Conservation (phyloP, 1,140 invertebrate genomes). For the Papilio helenus region DNA sequence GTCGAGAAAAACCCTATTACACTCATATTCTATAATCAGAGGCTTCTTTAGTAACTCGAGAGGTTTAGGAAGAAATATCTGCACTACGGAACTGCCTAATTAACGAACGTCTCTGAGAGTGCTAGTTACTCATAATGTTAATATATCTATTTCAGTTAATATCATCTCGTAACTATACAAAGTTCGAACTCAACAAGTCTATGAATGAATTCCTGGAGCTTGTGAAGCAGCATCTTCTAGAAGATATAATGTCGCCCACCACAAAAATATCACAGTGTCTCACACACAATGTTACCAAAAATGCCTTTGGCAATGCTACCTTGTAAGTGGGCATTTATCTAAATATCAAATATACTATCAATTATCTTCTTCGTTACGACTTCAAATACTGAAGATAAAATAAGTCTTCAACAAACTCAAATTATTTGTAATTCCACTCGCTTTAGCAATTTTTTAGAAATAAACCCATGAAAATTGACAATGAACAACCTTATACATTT, state of each 20-base stretch:
- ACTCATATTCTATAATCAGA: too few relatives aligned
- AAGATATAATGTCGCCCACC: constrained; percentile 56
- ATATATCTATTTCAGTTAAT: constrained; percentile 59
- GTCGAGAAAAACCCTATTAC: too few relatives aligned
- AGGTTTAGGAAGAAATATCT: too few relatives aligned
- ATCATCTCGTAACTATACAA: constrained; percentile 74
- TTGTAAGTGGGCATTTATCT: constrained; percentile 57
- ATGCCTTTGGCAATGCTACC: constrained; percentile 63
- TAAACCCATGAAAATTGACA: too few relatives aligned
- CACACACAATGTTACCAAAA: constrained; percentile 55
- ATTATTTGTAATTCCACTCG: too few relatives aligned
- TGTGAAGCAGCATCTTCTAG: constrained; percentile 64
- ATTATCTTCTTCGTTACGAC: too few relatives aligned
- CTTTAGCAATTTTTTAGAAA: too few relatives aligned
- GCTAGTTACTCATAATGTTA: background rate
- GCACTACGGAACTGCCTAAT: too few relatives aligned
- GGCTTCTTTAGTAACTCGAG: too few relatives aligned
- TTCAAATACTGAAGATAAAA: too few relatives aligned
- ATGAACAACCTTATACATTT: background rate
- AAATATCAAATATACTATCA: background rate
- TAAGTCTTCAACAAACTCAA: too few relatives aligned
- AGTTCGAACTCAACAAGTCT: constrained; percentile 74
- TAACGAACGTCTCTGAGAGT: too few relatives aligned
- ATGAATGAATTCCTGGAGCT: constrained; percentile 70
- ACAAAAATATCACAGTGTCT: constrained; percentile 65